These are phyloP conservation scores for Falco columbarius DNA, from an alignment of 2,797 vertebrate species.

Conservation along the genomic window DNA sequence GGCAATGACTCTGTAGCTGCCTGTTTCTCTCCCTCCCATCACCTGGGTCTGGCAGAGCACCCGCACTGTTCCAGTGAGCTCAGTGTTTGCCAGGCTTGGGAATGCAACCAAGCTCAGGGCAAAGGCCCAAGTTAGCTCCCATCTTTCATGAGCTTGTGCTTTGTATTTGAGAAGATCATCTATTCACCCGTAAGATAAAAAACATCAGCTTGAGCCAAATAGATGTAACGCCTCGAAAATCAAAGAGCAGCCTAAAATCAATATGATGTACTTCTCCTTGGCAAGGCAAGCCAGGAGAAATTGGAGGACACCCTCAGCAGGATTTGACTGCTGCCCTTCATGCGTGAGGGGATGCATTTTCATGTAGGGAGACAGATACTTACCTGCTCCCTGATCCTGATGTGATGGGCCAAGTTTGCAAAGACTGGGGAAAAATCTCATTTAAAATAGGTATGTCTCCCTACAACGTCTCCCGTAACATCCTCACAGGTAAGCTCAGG, in stretches of 20 bases:
- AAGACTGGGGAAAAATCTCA: background rate
- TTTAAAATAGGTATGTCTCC: background rate
- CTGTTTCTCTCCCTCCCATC: background rate
- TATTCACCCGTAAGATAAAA: background rate
- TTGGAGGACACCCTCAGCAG: background rate
- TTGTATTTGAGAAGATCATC: background rate
- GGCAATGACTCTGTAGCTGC: background rate
- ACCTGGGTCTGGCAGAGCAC: background rate
- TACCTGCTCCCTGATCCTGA: background rate
- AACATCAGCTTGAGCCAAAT: background rate
- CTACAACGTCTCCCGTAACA: too few species aligned
- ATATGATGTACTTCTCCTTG: accelerated
- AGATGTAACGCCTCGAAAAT: background rate
- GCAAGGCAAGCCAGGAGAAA: background rate
- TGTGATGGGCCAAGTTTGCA: background rate
- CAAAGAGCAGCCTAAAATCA: background rate
- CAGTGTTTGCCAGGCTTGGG: background rate
- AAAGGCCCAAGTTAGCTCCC: background rate
- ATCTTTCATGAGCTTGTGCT: background rate
- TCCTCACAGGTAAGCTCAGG: too few species aligned
- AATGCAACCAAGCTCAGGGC: background rate
- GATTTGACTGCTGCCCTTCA: background rate
- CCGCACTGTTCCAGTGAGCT: accelerated
- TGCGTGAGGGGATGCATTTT: accelerated
- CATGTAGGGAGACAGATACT: background rate